phyloP scores from a whole-genome alignment of 2,888 invertebrate genomes.

The Julus scanicus region DNA sequence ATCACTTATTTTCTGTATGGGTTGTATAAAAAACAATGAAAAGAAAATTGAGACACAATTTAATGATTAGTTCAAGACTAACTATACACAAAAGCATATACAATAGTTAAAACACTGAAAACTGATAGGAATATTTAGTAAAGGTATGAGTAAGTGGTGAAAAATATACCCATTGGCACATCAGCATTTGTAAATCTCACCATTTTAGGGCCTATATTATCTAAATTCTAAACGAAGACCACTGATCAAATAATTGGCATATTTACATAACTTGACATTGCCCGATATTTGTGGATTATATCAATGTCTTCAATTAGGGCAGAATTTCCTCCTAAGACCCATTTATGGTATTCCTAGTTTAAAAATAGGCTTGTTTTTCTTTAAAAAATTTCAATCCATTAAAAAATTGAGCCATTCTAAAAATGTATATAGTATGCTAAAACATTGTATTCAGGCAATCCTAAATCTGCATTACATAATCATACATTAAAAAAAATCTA shows the following conservation, averaged over 20 bases:
- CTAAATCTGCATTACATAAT: too few relatives aligned
- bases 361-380: neutral
- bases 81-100: neutral
- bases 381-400: neutral
- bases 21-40: too few relatives aligned
- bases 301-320: neutral
- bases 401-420: too few relatives aligned
- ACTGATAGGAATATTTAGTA: neutral
- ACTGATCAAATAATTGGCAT: neutral
- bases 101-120: conserved; percentile 14
- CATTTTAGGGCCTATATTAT: neutral
- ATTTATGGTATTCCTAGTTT: too few relatives aligned
- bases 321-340: neutral
- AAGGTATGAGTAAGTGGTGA: neutral
- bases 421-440: neutral
- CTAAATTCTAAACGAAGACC: neutral
- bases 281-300: neutral
- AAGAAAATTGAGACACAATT: neutral
- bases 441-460: neutral
- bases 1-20: too few relatives aligned
- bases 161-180: conserved; percentile 21
- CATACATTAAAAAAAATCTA: too few relatives aligned
- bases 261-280: neutral
- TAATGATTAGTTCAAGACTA: conserved; percentile 14
- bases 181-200: neutral